Percentiles rank a stretch among this genome's conserved stretches.
Evolutionary conservation across 2,797 vertebrate species (phyloP).

Genomic region (Allobates femoralis): DNA sequence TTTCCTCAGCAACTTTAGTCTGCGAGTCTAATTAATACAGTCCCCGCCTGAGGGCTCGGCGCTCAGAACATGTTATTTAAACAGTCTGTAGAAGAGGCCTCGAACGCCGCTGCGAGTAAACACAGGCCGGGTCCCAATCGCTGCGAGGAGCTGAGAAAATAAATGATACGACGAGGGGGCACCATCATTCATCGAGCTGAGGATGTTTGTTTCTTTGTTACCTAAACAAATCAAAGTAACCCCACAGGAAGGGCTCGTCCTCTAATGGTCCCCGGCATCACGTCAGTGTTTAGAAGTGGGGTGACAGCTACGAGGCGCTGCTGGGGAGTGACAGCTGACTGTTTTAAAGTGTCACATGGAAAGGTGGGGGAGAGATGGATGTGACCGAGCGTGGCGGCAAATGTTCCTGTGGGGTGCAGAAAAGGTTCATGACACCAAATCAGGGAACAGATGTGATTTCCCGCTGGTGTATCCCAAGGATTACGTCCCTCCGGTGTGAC

Average conservation of each 20-base stretch:
- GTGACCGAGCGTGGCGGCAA: background rate
- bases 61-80: constrained; percentile 38
- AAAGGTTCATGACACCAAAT: background rate
- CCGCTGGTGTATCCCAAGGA: background rate
- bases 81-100: constrained; percentile 37
- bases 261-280: constrained; percentile 16
- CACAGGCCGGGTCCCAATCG: background rate
- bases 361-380: constrained; percentile 21
- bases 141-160: constrained; percentile 23
- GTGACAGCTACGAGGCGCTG: constrained; percentile 37
- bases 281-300: constrained; percentile 48
- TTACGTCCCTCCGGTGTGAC: background rate
- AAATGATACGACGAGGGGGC: constrained; percentile 1
- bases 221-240: constrained; percentile 46
- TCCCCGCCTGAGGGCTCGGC: constrained; percentile 31
- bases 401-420: constrained; percentile 11
- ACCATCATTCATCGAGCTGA: background rate
- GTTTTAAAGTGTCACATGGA: constrained; percentile 29
- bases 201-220: constrained; percentile 56
- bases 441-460: background rate
- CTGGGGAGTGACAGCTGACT: constrained; percentile 19
- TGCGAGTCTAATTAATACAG: constrained; percentile 27
- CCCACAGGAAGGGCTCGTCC: constrained; percentile 31
- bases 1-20: background rate
- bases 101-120: constrained; percentile 13